Conservation (phyloP, 2,797 vertebrate genomes). For the Hylomyscus alleni region DNA sequence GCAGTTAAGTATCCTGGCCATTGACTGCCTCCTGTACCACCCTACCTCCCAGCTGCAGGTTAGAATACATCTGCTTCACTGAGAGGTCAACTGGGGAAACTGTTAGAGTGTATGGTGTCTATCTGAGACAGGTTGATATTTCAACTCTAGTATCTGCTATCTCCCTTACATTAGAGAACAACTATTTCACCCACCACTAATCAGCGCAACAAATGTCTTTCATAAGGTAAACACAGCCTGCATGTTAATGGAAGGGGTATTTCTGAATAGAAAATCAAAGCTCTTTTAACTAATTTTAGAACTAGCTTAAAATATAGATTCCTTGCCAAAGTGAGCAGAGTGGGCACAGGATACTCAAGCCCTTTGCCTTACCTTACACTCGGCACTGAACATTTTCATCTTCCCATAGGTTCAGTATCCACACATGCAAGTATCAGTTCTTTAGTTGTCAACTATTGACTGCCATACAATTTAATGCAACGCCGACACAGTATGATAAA, state of each 20-base stretch:
- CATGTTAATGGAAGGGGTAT: background rate
- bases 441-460: too few relatives aligned
- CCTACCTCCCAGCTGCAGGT: background rate
- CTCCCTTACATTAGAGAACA: background rate
- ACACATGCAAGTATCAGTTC: too few relatives aligned
- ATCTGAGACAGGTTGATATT: background rate
- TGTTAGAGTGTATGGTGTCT: rapidly evolving
- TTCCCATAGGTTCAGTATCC: too few relatives aligned
- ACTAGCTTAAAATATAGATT: background rate
- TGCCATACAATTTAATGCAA: background rate
- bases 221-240: background rate
- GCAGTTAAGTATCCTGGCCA: background rate
- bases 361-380: background rate
- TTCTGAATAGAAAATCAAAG: background rate
- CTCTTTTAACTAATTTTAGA: background rate
- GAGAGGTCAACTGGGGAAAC: background rate
- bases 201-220: background rate
- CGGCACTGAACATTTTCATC: background rate
- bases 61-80: background rate
- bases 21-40: background rate
- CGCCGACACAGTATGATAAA: too few relatives aligned
- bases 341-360: background rate
- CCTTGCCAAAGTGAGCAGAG: background rate
- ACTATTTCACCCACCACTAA: background rate
- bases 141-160: background rate